Evolutionary conservation across 2,888 invertebrate species (phyloP).

Genomic region (Lamproptera curius): DNA sequence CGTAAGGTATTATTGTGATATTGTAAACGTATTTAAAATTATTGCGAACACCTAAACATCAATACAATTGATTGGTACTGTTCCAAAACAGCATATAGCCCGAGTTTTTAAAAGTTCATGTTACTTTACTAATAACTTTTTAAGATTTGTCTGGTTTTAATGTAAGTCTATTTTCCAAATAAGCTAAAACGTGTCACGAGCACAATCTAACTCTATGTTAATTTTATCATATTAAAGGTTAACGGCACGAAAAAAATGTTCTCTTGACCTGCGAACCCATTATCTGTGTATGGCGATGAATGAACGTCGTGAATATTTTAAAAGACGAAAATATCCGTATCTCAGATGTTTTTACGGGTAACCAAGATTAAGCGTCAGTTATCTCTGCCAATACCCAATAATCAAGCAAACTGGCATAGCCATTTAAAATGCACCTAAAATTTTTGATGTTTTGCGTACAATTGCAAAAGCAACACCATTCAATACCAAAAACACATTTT

Average conservation of each 20-base stretch:
- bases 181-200: neutral
- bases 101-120: neutral
- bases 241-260: slow-evolving; percentile 27
- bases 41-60: too few relatives aligned
- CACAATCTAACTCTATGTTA: neutral
- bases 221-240: slow-evolving; percentile 17
- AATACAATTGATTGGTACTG: neutral
- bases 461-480: neutral
- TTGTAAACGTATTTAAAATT: too few relatives aligned
- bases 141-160: neutral
- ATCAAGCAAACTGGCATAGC: neutral
- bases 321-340: too few relatives aligned
- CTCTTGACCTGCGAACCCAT: slow-evolving; percentile 29
- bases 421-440: neutral
- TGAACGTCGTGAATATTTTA: slow-evolving; percentile 16
- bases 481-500: neutral
- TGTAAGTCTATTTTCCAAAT: neutral
- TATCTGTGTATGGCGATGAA: slow-evolving; percentile 27
- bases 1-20: too few relatives aligned
- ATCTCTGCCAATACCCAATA: too few relatives aligned
- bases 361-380: too few relatives aligned
- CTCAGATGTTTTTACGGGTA: too few relatives aligned
- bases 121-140: neutral
- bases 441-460: neutral
- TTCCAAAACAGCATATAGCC: neutral